Evolutionary conservation across 2,888 invertebrate species (phyloP), one percentile per base, ranked within the genome.

Genomic region (Metopia argyrocephala): DNA sequence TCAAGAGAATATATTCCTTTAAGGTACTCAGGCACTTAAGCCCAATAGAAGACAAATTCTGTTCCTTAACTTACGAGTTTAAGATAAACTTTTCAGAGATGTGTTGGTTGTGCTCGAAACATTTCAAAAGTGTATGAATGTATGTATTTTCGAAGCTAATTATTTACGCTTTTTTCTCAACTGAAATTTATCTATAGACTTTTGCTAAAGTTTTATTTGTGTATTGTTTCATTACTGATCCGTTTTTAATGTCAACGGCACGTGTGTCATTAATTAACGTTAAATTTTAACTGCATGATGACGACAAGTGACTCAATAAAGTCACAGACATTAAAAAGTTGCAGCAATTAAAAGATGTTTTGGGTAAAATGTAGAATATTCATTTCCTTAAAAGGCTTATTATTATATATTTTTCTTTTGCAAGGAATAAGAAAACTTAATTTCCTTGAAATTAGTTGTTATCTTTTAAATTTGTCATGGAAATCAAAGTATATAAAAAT

Each of bases 191-290:
- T 64, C 5, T n/a, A 54, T n/a, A 21, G 20, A 62, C 4, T 18
- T 54, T 46, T 3, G 46, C 59, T 31, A 38, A 45, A 25, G n/a
- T n/a, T 56, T 56, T 15, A 5, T 48, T 9, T 6, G 59, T 50
- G 46, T 28, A 27, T 28, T 12, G 31, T 45, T 15, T 57, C 54
- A 52, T 21, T 15, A 50, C 38, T 21, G 57, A 74, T 57, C 65
- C 52, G 7, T 20, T 78, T 79, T 76, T 79, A 78, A 76, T 79
- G 79, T 66, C 45, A 69, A 45, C 69, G 84, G 84, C 87, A 87
- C 88, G 88, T 87, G 87, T 87, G 88, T 84, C 84, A 84, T 81
- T 84, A 76, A 71, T 74, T 66, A 64, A 78, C 21, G 70, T 78
- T 66, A 50, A 59, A 78, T 75, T 76, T 48, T 74, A 75, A 78